These are phyloP conservation scores for Philypnodon macrostomus DNA, from an alignment of 2,797 vertebrate species.

Conservation along the genomic window DNA sequence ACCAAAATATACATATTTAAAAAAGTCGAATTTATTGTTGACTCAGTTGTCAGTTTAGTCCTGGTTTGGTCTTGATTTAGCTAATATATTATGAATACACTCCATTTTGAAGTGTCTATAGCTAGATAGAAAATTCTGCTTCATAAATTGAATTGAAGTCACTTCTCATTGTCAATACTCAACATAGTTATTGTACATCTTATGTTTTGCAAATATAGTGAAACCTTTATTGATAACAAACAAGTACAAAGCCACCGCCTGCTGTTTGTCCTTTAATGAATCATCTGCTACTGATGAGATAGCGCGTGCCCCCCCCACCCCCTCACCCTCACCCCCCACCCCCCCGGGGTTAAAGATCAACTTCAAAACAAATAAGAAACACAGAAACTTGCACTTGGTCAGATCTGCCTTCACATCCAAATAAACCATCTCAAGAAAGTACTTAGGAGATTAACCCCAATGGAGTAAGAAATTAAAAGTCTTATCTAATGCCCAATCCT, in stretches of 20 bases:
- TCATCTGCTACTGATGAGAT: slow-evolving; percentile 40
- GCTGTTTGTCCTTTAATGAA: slow-evolving; percentile 28
- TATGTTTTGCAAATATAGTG: too few relatives aligned
- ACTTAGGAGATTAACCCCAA: slow-evolving; percentile 39
- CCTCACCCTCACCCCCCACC: slow-evolving; percentile 58
- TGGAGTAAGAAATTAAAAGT: slow-evolving; percentile 47
- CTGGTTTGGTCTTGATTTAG: too few relatives aligned
- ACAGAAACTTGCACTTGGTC: slow-evolving; percentile 23
- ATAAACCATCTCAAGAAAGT: slow-evolving; percentile 54
- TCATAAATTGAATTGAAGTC: too few relatives aligned
- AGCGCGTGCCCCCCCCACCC: slow-evolving; percentile 53
- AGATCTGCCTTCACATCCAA: slow-evolving; percentile 48
- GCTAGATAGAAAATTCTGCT: too few relatives aligned
- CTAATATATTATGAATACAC: too few relatives aligned
- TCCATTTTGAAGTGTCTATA: too few relatives aligned
- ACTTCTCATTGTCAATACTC: too few relatives aligned
- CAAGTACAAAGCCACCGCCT: slow-evolving; percentile 43
- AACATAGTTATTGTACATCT: too few relatives aligned
- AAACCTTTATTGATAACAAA: slow-evolving; percentile 38
- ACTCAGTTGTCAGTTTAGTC: too few relatives aligned
- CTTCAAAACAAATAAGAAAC: slow-evolving; percentile 25
- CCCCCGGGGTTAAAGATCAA: slow-evolving; percentile 58
- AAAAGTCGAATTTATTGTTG: too few relatives aligned
- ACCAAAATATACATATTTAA: too few relatives aligned
- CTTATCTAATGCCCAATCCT: slow-evolving; percentile 37